Base-by-base conservation (phyloP, 2,113 vertebrate genomes). In the Microcebus ravelobensis region DNA sequence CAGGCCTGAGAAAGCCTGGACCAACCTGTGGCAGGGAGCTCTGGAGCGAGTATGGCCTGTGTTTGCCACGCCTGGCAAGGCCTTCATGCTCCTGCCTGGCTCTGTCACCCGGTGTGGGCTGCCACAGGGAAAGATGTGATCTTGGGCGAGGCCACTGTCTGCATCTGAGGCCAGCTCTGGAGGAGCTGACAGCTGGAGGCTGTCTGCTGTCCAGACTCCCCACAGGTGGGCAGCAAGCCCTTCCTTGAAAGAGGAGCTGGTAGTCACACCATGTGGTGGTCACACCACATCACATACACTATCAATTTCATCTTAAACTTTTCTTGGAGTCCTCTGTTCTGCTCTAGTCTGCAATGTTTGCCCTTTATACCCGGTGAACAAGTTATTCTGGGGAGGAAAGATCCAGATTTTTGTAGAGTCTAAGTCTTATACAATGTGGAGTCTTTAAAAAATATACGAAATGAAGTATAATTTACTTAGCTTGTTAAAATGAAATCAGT, bases 391-490 rank as follows among this genome's bases (percentile, higher is more conserved):
- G 27, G 36, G 36, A 87, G 36, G 42, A 50, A 93, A 84, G 6
- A 85, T 34, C 31, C 65, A 92, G 79, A 92, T 85, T 92, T 81
- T 81, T n/a, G 1, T 94, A 79, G 34, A 34, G 21, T 94, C 29
- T 71, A 36, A 84, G 81, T 7, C 13, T 65, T 65, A 87, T 59
- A 88, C 23, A 65, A n/a, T 65, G 27, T 87, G 70, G 61, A 36
- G 11, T 31, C 36, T 20, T 87, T 71, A 65, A 70, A 61, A 42
- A 71, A 13, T n/a, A 71, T 31, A 76, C 17, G 68, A 57, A 89
- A 7, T 83, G 67, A 88, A n/a, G 3, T 84, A 29, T 88, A 84
- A 67, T 88, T 88, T 89, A 59, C 68, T 95, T 89, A 52, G 50
- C 45, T 81, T 48, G 25, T 55, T 55, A 55, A 86, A 61, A 52